Evolutionary conservation across 2,888 invertebrate species (phyloP).

Genomic region (Caenorhabditis wallacei): DNA sequence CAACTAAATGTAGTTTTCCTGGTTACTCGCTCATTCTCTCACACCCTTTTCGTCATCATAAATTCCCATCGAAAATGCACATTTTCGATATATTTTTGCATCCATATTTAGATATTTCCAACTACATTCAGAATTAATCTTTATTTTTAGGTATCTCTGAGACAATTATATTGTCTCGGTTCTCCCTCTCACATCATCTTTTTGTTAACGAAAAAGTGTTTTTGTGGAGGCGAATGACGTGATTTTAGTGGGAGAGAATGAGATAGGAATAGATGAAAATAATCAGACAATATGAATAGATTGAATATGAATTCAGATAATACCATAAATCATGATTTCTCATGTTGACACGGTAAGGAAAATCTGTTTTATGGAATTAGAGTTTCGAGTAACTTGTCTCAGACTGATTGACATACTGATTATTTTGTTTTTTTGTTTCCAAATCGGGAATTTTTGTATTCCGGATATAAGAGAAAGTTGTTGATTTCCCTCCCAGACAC

Average conservation of each 20-base stretch:
- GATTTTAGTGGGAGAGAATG: not conserved
- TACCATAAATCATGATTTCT: slow-evolving; percentile 11
- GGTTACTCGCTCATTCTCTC: slow-evolving; percentile 22
- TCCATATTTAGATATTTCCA: slow-evolving; percentile 31
- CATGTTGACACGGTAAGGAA: not conserved
- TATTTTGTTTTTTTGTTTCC: not conserved
- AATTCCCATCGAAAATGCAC: slow-evolving; percentile 28
- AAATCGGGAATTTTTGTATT: not conserved
- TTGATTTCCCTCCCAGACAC: not conserved
- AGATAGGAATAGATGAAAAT: slow-evolving; percentile 13
- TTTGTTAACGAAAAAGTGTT: slow-evolving; percentile 15
- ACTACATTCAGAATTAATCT: slow-evolving; percentile 44
- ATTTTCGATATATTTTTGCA: slow-evolving; percentile 27
- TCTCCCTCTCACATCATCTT: slow-evolving; percentile 28
- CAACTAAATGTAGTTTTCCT: slow-evolving; percentile 31
- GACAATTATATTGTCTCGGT: slow-evolving; percentile 27
- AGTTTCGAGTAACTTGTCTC: not conserved
- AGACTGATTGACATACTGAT: not conserved
- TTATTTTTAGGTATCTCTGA: slow-evolving; percentile 27
- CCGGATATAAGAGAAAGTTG: not conserved
- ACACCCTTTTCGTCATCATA: slow-evolving; percentile 48
- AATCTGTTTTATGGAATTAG: not conserved
- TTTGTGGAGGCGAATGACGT: slow-evolving; percentile 38
- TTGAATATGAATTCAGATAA: slow-evolving; percentile 14
- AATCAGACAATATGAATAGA: slow-evolving; percentile 14